Evolutionary conservation across 2,113 vertebrate genomes (phyloP).

Genomic region (Cephalopterus ornatus): DNA sequence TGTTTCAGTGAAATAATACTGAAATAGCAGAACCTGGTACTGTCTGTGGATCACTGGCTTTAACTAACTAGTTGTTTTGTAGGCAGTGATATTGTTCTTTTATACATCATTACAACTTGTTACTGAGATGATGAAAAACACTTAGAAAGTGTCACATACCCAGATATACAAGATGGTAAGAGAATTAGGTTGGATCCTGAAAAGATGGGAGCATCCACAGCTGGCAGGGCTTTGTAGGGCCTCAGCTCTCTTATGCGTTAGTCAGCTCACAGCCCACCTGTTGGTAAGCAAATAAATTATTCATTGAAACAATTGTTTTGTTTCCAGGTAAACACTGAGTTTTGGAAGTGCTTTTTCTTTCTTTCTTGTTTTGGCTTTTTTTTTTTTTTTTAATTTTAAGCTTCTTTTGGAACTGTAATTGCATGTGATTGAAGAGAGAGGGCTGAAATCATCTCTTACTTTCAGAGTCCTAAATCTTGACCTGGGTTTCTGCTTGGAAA

Average conservation of each 20-base stretch:
- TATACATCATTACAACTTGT: neutral
- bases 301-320: neutral
- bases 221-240: neutral
- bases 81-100: neutral
- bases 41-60: neutral
- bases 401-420: neutral
- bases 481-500: neutral
- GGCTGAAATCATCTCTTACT: neutral
- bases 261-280: neutral
- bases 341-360: neutral
- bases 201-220: neutral
- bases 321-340: neutral
- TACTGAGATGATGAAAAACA: neutral
- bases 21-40: neutral
- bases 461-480: neutral
- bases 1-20: neutral
- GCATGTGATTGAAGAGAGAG: neutral
- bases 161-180: neutral
- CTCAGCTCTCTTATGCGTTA: neutral
- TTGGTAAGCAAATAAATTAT: neutral
- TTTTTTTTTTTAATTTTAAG: neutral
- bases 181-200: neutral
- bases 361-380: neutral
- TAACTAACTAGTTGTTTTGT: neutral
- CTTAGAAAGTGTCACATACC: neutral